Percentiles rank a stretch among this genome's conserved stretches.
Conservation (phyloP, 2,797 vertebrate species). For the Thunnus albacares region DNA sequence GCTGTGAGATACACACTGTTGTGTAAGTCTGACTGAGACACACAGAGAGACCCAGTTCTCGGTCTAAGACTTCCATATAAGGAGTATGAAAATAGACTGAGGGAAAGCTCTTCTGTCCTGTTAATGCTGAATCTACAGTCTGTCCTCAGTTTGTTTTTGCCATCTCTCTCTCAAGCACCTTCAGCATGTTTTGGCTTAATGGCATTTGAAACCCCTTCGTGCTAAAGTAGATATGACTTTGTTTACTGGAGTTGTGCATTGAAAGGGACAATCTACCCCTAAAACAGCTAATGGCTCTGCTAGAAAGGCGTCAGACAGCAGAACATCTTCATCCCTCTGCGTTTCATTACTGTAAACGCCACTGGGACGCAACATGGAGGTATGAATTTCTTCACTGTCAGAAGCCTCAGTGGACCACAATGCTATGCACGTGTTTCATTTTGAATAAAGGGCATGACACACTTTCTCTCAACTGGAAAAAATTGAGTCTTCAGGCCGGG, state of each 20-base stretch:
- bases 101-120: constrained; percentile 35
- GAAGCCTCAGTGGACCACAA: constrained; percentile 39
- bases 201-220: constrained; percentile 4
- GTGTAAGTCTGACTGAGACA: constrained; percentile 63
- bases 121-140: constrained; percentile 55
- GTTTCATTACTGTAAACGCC: constrained; percentile 29
- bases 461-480: constrained; percentile 1
- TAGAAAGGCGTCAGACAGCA: neutral
- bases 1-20: constrained; percentile 63
- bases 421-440: constrained; percentile 20
- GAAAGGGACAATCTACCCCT: constrained; percentile 33
- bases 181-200: constrained; percentile 31
- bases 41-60: constrained; percentile 67
- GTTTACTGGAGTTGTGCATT: neutral
- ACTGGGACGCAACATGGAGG: neutral
- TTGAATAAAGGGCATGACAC: constrained; percentile 21
- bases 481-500: neutral
- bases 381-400: constrained; percentile 1
- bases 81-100: constrained; percentile 47
- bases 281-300: constrained; percentile 4
- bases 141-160: constrained; percentile 38
- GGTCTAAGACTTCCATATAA: constrained; percentile 64
- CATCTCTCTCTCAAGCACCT: constrained; percentile 22
- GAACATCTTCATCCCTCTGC: constrained; percentile 24
- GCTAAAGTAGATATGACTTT: constrained; percentile 22